Evolutionary conservation across 2,888 invertebrate genomes (phyloP), one percentile per base, ranked within the genome.

Genomic region (Conistra vaccinii): DNA sequence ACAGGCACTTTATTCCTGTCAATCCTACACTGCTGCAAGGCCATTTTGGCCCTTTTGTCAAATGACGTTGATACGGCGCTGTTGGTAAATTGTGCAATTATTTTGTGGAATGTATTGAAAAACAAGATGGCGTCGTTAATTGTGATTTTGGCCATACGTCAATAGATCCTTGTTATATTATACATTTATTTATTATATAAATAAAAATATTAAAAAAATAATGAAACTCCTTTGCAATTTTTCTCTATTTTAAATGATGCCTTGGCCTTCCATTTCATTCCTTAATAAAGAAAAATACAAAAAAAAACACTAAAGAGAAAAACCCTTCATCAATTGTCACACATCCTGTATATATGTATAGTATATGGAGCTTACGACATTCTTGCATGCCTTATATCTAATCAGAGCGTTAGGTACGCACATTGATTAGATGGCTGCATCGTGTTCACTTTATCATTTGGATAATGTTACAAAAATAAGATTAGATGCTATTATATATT

Each of bases 321-420:
- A 60, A 35, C 14, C 35, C 6, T 26, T 42, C 35, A 9, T 1
- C 2, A 10, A n/a, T 69, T 72, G 75, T 23, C 17, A 39, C 26
- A 42, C 85, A 72, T 0, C 78, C 81, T 84, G 69, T 86, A 80
- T 57, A 29, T 17, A 9, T n/a, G n/a, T n/a, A n/a, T n/a, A n/a
- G n/a, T n/a, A n/a, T 10, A 58, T 66, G 51, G 20, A 42, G 78
- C 78, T 84, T 81, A 85, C 81, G 88, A 94, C 90, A 94, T 93
- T 94, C 93, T 93, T 94, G 91, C 92, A 93, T 88, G 90, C 89
- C 90, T 94, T 48, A 48, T 48, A 96, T 95, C 96, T 96, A 91
- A 96, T 96, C 96, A 89, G 26, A 60, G 78, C 71, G 84, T 89
- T 92, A 91, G 90, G 87, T 80, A 90, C 90, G 91, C 94, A 92